Evolutionary conservation across 2,888 invertebrate genomes (phyloP), one percentile per base, ranked within the genome.

Genomic region (Polydrusus tereticollis): DNA sequence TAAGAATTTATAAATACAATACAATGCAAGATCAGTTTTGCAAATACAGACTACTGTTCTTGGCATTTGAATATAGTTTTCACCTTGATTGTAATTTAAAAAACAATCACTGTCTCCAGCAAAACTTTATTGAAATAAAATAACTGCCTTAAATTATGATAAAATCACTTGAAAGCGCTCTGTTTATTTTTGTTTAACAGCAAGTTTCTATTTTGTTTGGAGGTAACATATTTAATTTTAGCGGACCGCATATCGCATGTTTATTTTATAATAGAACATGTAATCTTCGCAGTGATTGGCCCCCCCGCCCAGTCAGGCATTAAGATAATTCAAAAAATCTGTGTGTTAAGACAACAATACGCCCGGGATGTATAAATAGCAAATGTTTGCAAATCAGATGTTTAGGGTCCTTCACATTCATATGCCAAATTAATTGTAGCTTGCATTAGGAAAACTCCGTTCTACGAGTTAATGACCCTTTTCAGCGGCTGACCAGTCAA

Each of bases 311-410:
- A n/a, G 26, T 7, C 26, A 26, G 26, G 7, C 7, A 26, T 7
- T 26, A 26, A 5, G 26, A 7, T 3, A 26, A 26, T 26, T 5
- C 26, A 26, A 26, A 26, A 26, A 26, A 26, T 26, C 3, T 41
- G 7, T 2, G 14, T n/a, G 16, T n/a, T 14, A 41, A 7, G 14
- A 41, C n/a, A n/a, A n/a, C n/a, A 7, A 7, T 47, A n/a, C n/a
- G 47, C 23, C 47, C 47, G 21, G 21, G 47, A 47, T 23, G n/a
- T 47, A 47, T 47, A 47, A 47, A 47, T 47, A 47, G 47, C 47
- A 1, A n/a, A n/a, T 47, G 12, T 47, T 20, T 21, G 21, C 47
- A 21, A 21, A 47, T 47, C 47, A 12, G 47, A 7, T 29, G 16
- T 47, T 47, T 47, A 6, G 21, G 12, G 7, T 47, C 12, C 21